Evolutionary conservation across 2,113 vertebrate genomes (phyloP), one percentile per base, ranked within the genome.

Genomic region (Ariopsis seemanni): DNA sequence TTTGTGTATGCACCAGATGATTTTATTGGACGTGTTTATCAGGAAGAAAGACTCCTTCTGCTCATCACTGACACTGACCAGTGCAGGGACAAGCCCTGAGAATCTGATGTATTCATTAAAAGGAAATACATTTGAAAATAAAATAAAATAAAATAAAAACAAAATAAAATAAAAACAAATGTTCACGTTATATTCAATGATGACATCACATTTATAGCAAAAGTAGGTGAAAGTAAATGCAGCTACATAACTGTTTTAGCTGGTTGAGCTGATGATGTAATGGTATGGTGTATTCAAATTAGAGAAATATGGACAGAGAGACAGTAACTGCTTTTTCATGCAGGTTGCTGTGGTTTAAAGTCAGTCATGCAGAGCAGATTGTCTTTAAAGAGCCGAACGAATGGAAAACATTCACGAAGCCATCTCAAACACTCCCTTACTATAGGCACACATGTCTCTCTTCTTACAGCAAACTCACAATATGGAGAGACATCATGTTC

Each of bases 1-100:
- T 55, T 34, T 82, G 67, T 82, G 53, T 60, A 57, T 82, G 30
- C 20, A 74, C 14, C 53, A 63, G 18, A 86, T 82, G 79, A 75
- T 85, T 79, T 88, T 22, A 78, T 55, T 60, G 62, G 20, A 12
- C 7, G 48, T 17, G 20, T 60, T 53, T 18, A 81, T 87, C 14
- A 69, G 30, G 42, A 85, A 60, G 10, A 65, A 63, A 55, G 15
- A n/a, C 12, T 2, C 4, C n/a, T 27, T 48, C 42, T 48, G 17
- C 34, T 63, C 58, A 69, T 69, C 57, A 71, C 4, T 55, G 50
- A 55, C 53, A 85, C 62, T 71, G 50, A 58, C 50, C 15, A 11
- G 18, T 42, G n/a, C 34, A 34, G 25, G 3, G 20, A 75, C 17
- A 22, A 60, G 42, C 30, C 4, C 50, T 1, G 1, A 50, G 11